Percentiles rank a stretch among this genome's conserved stretches.
Evolutionary conservation across 2,888 invertebrate genomes (phyloP).

Genomic region (Gnatocerus cornutus): DNA sequence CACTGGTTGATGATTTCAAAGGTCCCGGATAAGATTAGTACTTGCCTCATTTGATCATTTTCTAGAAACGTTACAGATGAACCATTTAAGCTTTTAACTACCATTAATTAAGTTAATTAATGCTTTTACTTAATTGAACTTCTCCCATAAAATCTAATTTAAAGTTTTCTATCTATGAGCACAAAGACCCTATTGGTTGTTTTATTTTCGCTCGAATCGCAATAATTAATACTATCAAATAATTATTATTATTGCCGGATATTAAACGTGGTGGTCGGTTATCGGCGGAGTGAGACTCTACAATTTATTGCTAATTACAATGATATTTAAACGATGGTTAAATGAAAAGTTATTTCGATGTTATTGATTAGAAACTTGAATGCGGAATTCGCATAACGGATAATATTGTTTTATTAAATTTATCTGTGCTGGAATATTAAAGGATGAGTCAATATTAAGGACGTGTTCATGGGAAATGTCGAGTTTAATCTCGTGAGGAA

Average conservation of each 20-base stretch:
- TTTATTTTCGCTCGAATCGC: constrained; percentile 22
- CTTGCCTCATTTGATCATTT: constrained; percentile 23
- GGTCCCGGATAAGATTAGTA: constrained; percentile 11
- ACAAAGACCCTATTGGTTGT: constrained; percentile 30
- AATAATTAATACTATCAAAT: constrained; percentile 36
- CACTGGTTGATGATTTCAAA: constrained; percentile 9
- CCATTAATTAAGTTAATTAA: constrained; percentile 51
- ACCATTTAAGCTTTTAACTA: constrained; percentile 48
- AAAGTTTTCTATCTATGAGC: constrained; percentile 48
- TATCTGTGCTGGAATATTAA: neutral
- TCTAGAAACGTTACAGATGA: constrained; percentile 44
- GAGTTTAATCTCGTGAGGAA: no score
- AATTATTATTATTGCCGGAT: constrained; percentile 41
- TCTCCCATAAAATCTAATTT: constrained; percentile 52
- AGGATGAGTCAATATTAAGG: no score
- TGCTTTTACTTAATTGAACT: constrained; percentile 51
- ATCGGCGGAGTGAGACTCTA: constrained; percentile 29
- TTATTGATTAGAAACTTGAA: neutral
- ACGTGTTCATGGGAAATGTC: no score
- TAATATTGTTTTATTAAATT: neutral
- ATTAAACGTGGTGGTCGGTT: constrained; percentile 35
- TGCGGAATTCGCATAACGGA: neutral
- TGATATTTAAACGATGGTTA: constrained; percentile 20
- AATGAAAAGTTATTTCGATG: constrained; percentile 1
- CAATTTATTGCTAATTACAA: constrained; percentile 36